These are phyloP conservation scores for Falco columbarius DNA, from an alignment of 2,797 vertebrate genomes.

Conservation along the genomic window DNA sequence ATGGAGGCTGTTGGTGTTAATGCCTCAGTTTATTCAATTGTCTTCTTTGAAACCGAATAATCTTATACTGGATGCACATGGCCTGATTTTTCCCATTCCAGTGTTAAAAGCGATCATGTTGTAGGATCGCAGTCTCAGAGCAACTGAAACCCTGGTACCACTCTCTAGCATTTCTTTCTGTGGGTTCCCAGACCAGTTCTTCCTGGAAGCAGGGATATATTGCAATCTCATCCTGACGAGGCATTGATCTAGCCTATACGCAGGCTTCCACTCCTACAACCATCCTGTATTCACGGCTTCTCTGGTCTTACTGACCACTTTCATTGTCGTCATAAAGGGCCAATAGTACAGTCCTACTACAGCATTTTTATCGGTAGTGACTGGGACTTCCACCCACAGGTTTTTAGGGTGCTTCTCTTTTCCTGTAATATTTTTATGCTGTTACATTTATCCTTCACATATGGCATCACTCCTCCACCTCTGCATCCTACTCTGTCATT, in stretches of 20 bases:
- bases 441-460: background rate
- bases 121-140: background rate
- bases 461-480: background rate
- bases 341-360: background rate
- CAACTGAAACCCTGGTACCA: background rate
- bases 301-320: background rate
- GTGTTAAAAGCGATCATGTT: background rate
- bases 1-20: background rate
- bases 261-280: background rate
- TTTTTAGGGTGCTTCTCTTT: background rate
- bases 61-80: background rate
- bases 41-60: background rate
- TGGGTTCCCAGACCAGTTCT: background rate
- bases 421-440: background rate
- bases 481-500: background rate
- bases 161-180: background rate
- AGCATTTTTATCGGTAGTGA: background rate
- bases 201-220: background rate
- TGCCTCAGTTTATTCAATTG: background rate
- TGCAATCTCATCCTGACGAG: background rate
- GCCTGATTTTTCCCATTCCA: background rate
- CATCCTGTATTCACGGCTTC: background rate
- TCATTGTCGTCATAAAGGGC: background rate
- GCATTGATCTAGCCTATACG: accelerated
- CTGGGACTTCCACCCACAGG: background rate